phyloP scores from a whole-genome alignment of 2,888 invertebrate genomes.

The Esperia sulphurella region DNA sequence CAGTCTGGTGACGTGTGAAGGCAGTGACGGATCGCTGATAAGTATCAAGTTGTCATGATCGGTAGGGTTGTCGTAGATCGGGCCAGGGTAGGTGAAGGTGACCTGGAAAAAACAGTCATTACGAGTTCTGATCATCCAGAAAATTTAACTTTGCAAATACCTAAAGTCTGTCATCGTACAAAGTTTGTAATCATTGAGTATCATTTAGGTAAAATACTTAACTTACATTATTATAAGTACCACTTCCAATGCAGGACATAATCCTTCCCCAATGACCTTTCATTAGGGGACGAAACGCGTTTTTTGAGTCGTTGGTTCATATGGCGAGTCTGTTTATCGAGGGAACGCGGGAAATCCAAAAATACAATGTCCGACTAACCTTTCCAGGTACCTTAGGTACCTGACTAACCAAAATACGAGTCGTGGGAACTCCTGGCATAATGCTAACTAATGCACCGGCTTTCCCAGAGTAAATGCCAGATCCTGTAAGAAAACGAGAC shows the following conservation, averaged over 20 bases:
- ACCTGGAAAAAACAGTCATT: slow-evolving; percentile 25
- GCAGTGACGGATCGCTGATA: slow-evolving; percentile 56
- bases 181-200: too few species aligned
- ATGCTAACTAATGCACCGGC: slow-evolving; percentile 64
- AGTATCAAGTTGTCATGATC: slow-evolving; percentile 56
- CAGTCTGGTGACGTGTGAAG: slow-evolving; percentile 43
- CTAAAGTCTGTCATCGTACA: too few species aligned
- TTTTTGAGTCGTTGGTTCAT: too few species aligned
- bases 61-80: slow-evolving; percentile 53
- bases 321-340: too few species aligned
- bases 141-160: too few species aligned
- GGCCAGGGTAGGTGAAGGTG: slow-evolving; percentile 45
- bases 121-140: too few species aligned
- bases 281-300: too few species aligned
- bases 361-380: slow-evolving; percentile 27
- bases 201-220: too few species aligned
- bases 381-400: slow-evolving; percentile 70
- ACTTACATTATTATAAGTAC: too few species aligned
- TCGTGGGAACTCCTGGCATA: slow-evolving; percentile 63
- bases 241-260: too few species aligned
- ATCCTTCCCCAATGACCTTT: too few species aligned
- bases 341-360: too few species aligned
- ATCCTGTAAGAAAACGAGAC: slow-evolving; percentile 67
- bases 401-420: slow-evolving; percentile 58
- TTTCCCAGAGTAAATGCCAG: slow-evolving; percentile 85